These are phyloP conservation scores for Limulus polyphemus DNA, from an alignment of 2,888 invertebrate genomes.

Conservation along the genomic window DNA sequence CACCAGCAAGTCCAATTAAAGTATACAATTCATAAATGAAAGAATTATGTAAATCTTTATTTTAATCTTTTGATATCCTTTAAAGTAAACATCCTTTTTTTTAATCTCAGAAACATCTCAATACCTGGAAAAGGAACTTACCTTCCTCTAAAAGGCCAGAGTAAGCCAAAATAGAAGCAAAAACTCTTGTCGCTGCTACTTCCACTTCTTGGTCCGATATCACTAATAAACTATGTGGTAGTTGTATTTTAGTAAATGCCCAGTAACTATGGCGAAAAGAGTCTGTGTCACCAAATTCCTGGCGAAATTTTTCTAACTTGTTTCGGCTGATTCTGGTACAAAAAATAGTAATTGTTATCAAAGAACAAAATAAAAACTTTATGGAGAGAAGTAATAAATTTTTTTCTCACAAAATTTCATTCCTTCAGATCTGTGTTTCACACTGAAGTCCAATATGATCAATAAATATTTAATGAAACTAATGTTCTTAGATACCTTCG, in stretches of 20 bases:
- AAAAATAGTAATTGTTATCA: background rate
- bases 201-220: conserved; percentile 70
- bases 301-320: conserved; percentile 53
- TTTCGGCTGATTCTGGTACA: conserved; percentile 55
- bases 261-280: conserved; percentile 42
- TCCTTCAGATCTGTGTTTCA: too few relatives aligned
- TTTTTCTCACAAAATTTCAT: background rate
- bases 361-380: background rate
- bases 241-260: conserved; percentile 69
- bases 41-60: too few relatives aligned
- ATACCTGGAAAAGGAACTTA: background rate
- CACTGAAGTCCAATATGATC: too few relatives aligned
- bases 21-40: too few relatives aligned
- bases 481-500: conserved; percentile 44
- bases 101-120: too few relatives aligned
- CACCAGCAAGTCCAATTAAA: too few relatives aligned
- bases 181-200: conserved; percentile 71
- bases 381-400: background rate
- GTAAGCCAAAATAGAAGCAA: conserved; percentile 76
- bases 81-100: too few relatives aligned
- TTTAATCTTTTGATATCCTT: too few relatives aligned
- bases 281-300: conserved; percentile 45
- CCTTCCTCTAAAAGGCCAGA: conserved; percentile 49
- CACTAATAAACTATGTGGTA: conserved; percentile 69
- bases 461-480: background rate